Evolutionary conservation across 2,888 invertebrate species (phyloP).

Genomic region (Drosophila conformis): DNA sequence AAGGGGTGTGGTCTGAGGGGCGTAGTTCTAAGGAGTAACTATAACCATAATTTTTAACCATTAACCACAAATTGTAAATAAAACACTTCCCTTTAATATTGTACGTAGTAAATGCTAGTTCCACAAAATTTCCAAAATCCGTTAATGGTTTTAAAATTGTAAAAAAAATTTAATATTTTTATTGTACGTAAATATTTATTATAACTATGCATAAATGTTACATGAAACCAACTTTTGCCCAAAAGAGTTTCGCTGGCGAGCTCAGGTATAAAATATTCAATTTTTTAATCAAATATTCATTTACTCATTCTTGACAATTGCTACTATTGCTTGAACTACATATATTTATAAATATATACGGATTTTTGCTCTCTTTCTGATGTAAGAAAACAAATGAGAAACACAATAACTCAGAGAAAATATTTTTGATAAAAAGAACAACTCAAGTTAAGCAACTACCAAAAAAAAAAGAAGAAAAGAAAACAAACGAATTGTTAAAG

Average conservation of each 20-base stretch:
- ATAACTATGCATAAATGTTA: conserved; percentile 2
- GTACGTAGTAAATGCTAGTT: conserved; percentile 24
- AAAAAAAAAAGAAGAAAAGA: conserved; percentile 1
- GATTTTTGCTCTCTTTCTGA: conserved; percentile 12
- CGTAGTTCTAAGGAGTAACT: conserved; percentile 24
- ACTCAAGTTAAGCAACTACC: conserved; percentile 8
- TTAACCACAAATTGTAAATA: conserved; percentile 5
- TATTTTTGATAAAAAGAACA: conserved; percentile 44
- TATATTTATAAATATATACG: not conserved
- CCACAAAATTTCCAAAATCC: conserved; percentile 2
- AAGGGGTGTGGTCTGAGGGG: conserved; percentile 10
- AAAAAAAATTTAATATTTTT: conserved; percentile 26
- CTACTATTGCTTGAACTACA: not conserved
- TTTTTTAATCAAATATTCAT: not conserved
- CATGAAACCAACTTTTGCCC: not conserved
- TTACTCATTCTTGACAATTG: not conserved
- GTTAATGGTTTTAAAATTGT: conserved; percentile 17
- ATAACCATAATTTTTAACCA: not conserved
- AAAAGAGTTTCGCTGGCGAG: conserved; percentile 45
- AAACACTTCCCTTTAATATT: not conserved
- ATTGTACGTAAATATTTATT: conserved; percentile 22
- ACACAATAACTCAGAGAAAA: not conserved
- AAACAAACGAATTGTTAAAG: conserved; percentile 7
- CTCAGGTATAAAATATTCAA: conserved; percentile 22
- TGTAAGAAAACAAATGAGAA: not conserved